Conservation (phyloP, 1,140 invertebrate species). For the Pantala flavescens region DNA sequence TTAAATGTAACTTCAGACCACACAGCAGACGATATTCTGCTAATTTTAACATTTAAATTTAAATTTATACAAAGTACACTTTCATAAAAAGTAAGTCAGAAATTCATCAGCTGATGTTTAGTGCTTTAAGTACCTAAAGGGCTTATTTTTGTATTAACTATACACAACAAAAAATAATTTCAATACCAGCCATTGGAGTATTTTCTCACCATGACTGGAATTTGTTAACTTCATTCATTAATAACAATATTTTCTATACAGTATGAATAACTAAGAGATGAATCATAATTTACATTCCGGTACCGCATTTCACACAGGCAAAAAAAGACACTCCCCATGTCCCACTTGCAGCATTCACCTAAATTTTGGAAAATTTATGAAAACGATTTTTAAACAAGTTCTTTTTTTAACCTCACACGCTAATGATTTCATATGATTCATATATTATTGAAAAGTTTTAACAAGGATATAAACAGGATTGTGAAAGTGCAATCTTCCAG, state of each 20-base stretch:
- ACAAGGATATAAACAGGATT: slow-evolving; percentile 10
- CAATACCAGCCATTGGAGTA: neutral
- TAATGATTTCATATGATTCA: slow-evolving; percentile 11
- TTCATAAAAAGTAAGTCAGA: slow-evolving; percentile 10
- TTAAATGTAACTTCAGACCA: slow-evolving; percentile 1
- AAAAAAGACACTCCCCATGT: neutral
- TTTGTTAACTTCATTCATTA: neutral
- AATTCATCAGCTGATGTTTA: slow-evolving; percentile 6
- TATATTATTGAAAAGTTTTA: neutral
- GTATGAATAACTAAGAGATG: slow-evolving; percentile 4
- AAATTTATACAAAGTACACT: slow-evolving; percentile 10
- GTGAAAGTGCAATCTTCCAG: slow-evolving; percentile 4
- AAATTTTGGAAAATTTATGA: slow-evolving; percentile 1
- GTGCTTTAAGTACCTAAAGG: slow-evolving; percentile 9
- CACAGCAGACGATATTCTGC: slow-evolving; percentile 8
- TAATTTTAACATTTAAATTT: neutral
- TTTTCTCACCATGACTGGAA: neutral
- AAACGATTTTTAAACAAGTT: slow-evolving; percentile 9
- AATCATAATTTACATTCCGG: neutral
- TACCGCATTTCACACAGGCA: neutral
- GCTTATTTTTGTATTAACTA: slow-evolving; percentile 1
- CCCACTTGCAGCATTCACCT: neutral
- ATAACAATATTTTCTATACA: slow-evolving; percentile 11
- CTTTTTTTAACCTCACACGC: neutral
- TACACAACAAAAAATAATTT: slow-evolving; percentile 11